Evolutionary conservation across 2,888 invertebrate genomes (phyloP).

Genomic region (Dromius quadrimaculatus): DNA sequence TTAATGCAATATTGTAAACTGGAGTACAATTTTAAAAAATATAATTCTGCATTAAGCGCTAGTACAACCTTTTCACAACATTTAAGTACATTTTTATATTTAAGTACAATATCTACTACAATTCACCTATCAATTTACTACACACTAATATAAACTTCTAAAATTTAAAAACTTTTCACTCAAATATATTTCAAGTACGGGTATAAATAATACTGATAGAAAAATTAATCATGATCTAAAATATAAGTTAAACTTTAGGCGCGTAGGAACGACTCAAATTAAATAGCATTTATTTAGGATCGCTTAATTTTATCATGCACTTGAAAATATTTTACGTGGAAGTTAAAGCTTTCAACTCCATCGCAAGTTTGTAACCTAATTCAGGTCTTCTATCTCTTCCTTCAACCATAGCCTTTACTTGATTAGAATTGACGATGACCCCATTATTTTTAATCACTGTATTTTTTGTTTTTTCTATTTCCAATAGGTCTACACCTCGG

Average conservation of each 20-base stretch:
- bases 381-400: conserved; percentile 89
- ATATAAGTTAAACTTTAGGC: not conserved
- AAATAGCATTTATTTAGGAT: not conserved
- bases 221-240: not conserved
- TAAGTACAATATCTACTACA: not conserved
- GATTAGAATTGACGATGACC: conserved; percentile 82
- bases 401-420: conserved; percentile 88
- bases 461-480: conserved; percentile 86
- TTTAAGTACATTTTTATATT: not conserved
- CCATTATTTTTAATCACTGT: conserved; percentile 82
- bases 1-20: conserved; percentile 26
- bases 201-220: conserved; percentile 10
- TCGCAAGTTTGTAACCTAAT: conserved; percentile 88
- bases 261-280: conserved; percentile 5
- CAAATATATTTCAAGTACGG: not conserved
- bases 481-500: conserved; percentile 86
- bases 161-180: not conserved
- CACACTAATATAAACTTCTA: conserved; percentile 2
- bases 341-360: conserved; percentile 75
- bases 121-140: no score
- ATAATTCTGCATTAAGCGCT: conserved; percentile 46
- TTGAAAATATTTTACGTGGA: conserved; percentile 24
- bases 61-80: conserved; percentile 40
- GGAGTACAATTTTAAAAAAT: conserved; percentile 45
- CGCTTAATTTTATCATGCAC: conserved; percentile 9